A percentile compares a stretch with the other conserved stretches of the same genome.
Conservation (phyloP, 2,888 invertebrate species). For the Pteria penguin region DNA sequence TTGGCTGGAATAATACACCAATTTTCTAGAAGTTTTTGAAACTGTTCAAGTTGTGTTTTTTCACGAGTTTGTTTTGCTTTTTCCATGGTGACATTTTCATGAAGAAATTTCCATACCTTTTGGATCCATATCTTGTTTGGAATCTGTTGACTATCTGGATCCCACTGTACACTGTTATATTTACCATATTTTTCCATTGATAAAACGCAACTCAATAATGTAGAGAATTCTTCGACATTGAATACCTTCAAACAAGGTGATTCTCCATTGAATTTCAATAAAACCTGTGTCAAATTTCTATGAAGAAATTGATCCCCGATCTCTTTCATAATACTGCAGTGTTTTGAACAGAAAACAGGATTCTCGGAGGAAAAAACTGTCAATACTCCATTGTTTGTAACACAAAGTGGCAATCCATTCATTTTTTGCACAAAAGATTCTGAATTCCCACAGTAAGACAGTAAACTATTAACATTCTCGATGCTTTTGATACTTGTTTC, state of each 20-base stretch:
- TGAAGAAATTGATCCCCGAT: not conserved
- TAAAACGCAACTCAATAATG: not conserved
- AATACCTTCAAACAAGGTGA: not conserved
- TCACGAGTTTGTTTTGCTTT: not conserved
- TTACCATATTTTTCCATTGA: not conserved
- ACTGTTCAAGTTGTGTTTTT: not conserved
- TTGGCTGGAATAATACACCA: not conserved
- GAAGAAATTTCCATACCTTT: not conserved
- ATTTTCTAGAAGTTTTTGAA: not conserved
- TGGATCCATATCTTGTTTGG: not conserved
- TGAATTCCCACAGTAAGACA: slow-evolving; percentile 30
- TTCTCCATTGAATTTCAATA: too few species aligned
- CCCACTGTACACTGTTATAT: not conserved
- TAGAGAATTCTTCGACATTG: not conserved
- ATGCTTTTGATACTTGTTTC: slow-evolving; percentile 21
- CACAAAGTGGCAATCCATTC: not conserved
- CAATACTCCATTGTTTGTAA: not conserved
- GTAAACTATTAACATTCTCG: slow-evolving; percentile 1
- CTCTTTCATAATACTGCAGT: not conserved
- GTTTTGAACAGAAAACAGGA: not conserved
- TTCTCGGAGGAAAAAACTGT: not conserved
- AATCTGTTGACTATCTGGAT: not conserved
- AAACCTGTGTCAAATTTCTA: too few species aligned
- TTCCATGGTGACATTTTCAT: not conserved
- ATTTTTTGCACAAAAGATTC: not conserved